Evolutionary conservation across 2,797 vertebrate genomes (phyloP), one percentile per base, ranked within the genome.

Genomic region (Ceryle rudis): DNA sequence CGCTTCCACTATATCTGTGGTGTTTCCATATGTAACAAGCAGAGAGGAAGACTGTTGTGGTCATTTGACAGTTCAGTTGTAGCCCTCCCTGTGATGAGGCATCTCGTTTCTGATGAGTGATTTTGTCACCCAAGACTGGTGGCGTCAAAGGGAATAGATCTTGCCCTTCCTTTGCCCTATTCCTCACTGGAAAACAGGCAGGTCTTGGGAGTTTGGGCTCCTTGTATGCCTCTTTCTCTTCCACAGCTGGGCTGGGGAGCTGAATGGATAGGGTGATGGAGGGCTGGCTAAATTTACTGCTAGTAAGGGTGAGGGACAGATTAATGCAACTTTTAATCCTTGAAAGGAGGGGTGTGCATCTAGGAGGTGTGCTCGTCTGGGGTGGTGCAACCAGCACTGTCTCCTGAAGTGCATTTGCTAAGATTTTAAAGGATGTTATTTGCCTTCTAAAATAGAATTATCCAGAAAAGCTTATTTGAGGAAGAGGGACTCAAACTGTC

Each of bases 91-190:
- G 12, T 3, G 4, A 19, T 18, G 18, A 29, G 58, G 44, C 19
- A 41, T 42, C 5, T 2, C 17, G 8, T 69, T 64, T 69, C 54
- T 33, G 44, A 19, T 28, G 18, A 1, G 4, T 51, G 49, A 23
- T 52, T 52, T 52, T 28, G 26, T 52, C 51, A 52, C 15, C 51
- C 14, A 8, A 16, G 26, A 26, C 61, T 62, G 44, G 62, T 81
- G 18, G 42, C 9, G 1, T 57, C 1, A 15, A 26, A 23, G 2
- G 21, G 35, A 35, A 35, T 15, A 58, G 15, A 26, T 35, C 49
- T 28, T 14, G 7, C 15, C 82, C 9, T 58, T 79, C n/a, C 14
- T 75, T 17, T 0, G 0, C 3, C 21, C 8, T 6, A 5, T 47
- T 16, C 5, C 17, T 79, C 10, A 28, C 70, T 28, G 20, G 28